Conservation (phyloP, 2,113 vertebrate genomes). For the Stigmatopora argus region DNA sequence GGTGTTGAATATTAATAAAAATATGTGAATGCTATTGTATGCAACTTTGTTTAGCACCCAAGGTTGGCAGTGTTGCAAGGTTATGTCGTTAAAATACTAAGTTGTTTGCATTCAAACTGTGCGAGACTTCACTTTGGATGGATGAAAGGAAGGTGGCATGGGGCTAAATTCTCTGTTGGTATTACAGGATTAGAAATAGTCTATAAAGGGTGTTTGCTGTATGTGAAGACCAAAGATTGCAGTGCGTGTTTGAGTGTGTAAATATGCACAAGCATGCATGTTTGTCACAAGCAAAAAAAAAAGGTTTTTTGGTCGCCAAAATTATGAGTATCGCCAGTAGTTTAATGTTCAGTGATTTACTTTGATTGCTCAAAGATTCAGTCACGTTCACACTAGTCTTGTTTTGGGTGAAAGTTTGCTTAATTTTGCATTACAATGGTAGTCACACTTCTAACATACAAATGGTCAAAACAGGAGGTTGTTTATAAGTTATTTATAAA, state of each 20-base stretch:
- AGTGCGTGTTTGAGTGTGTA: slow-evolving; percentile 17
- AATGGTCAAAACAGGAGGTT: too few species aligned
- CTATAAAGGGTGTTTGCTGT: slow-evolving; percentile 6
- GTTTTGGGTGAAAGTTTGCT: too few species aligned
- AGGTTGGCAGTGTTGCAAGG: slow-evolving; percentile 7
- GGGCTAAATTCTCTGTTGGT: slow-evolving; percentile 52
- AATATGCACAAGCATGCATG: slow-evolving; percentile 28
- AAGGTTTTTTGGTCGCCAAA: not conserved
- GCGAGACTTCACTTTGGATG: slow-evolving; percentile 22
- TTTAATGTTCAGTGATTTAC: too few species aligned
- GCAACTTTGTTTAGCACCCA: slow-evolving; percentile 6
- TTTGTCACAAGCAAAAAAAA: not conserved
- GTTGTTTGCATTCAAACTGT: slow-evolving; percentile 38
- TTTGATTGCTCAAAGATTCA: too few species aligned
- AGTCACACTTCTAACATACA: too few species aligned
- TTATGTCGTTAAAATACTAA: slow-evolving; percentile 25
- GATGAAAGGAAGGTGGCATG: slow-evolving; percentile 56
- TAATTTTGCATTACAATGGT: too few species aligned
- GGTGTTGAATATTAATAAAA: slow-evolving; percentile 13
- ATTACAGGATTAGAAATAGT: slow-evolving; percentile 48
- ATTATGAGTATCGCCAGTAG: not conserved
- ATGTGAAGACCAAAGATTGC: slow-evolving; percentile 26
- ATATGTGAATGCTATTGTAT: slow-evolving; percentile 23
- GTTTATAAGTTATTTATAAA: too few species aligned
- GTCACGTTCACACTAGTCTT: too few species aligned